phyloP scores from a whole-genome alignment of 2,113 vertebrate genomes.

The Oostethus manadensis region DNA sequence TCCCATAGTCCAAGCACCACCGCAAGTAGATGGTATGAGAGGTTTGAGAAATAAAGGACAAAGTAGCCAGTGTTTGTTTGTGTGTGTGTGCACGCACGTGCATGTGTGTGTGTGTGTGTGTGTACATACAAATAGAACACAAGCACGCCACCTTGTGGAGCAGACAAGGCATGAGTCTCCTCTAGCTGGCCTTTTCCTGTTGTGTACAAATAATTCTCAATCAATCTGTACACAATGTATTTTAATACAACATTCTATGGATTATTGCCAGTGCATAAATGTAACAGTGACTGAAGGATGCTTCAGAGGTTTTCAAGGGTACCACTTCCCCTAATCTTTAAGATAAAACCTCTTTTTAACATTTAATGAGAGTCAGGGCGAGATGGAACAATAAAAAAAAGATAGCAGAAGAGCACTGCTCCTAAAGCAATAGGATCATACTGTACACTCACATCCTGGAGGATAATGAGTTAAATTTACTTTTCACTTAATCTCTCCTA shows the following conservation, averaged over 20 bases:
- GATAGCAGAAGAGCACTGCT: slow-evolving; percentile 25
- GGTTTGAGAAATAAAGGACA: slow-evolving; percentile 47
- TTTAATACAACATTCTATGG: not conserved
- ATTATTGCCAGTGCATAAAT: slow-evolving; percentile 1
- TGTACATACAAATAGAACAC: slow-evolving; percentile 17
- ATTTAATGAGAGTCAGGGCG: slow-evolving; percentile 44
- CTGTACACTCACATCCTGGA: slow-evolving; percentile 33
- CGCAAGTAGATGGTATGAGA: slow-evolving; percentile 52
- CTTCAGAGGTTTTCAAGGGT: slow-evolving; percentile 35
- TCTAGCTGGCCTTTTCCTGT: slow-evolving; percentile 14
- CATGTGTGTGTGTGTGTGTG: slow-evolving; percentile 7
- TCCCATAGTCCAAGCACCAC: slow-evolving; percentile 43
- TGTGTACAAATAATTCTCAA: slow-evolving; percentile 1
- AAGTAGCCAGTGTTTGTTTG: slow-evolving; percentile 27
- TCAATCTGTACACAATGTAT: not conserved
- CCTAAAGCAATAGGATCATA: slow-evolving; percentile 24
- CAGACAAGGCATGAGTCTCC: slow-evolving; percentile 9
- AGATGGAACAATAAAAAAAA: slow-evolving; percentile 12
- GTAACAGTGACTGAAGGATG: slow-evolving; percentile 23
- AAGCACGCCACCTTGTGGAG: slow-evolving; percentile 58
- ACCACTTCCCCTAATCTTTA: slow-evolving; percentile 31
- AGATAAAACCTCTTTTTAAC: slow-evolving; percentile 36
- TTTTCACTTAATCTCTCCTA: slow-evolving; percentile 39
- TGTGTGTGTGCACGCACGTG: slow-evolving; percentile 11
- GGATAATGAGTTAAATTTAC: slow-evolving; percentile 48